Evolutionary conservation across 2,113 vertebrate genomes (phyloP).

Genomic region (Tragelaphus imberbis): DNA sequence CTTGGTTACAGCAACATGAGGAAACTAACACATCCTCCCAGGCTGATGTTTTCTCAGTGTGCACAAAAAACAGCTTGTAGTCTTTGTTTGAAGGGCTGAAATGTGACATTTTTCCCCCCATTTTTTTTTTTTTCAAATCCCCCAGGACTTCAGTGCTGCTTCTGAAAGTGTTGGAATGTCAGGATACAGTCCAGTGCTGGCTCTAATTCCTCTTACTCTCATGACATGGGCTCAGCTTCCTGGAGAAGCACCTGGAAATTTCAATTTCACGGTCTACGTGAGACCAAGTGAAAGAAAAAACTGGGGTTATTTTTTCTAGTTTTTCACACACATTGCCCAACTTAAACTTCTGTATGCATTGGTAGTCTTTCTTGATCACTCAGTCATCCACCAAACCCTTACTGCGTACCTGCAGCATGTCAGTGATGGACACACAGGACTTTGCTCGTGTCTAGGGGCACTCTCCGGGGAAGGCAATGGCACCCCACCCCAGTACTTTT

Average conservation of each 20-base stretch:
- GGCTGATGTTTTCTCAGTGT: not conserved
- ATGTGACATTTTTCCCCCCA: not conserved
- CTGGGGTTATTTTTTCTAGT: not conserved
- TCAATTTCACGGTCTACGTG: not conserved
- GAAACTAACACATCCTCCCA: not conserved
- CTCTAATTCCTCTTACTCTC: not conserved
- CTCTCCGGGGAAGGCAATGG: no score
- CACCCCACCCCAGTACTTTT: no score
- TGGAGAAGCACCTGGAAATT: not conserved
- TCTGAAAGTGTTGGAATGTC: not conserved
- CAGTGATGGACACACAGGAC: not conserved
- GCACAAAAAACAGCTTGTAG: not conserved
- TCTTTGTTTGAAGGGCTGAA: not conserved
- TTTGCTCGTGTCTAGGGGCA: not conserved
- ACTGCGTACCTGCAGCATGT: not conserved
- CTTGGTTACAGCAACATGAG: not conserved
- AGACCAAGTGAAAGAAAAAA: not conserved
- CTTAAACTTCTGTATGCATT: not conserved
- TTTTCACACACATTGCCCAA: not conserved
- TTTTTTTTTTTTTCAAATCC: not conserved
- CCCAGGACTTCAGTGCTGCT: not conserved
- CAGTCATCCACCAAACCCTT: not conserved
- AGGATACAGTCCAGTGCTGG: not conserved
- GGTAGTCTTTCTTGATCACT: not conserved
- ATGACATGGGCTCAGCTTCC: not conserved